Base-by-base conservation (phyloP, 2,888 invertebrate genomes). In the Halictus quadricinctus region DNA sequence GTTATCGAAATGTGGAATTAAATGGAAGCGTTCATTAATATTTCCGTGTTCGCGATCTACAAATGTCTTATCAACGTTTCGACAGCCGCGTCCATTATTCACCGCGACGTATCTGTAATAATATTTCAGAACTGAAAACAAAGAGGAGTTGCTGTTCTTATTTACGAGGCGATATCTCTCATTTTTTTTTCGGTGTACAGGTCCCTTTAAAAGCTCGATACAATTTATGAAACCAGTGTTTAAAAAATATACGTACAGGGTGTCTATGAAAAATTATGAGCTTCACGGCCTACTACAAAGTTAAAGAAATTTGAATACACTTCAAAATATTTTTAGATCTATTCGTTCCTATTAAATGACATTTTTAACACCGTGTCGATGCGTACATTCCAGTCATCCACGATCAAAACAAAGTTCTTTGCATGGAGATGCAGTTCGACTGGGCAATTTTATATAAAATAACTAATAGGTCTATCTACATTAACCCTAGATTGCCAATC, bases 81-180 rank as follows among this genome's bases (percentile, higher is more conserved):
- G 18, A 41, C 69, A 69, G 36, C 64, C 10, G 64, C 29, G n/a
- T 29, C 64, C 64, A 64, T 64, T 64, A 29, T 3, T 36, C 29
- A 7, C 15, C 64, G 21, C 54, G 25, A 25, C 25, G 36, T 21
- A n/a, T 70, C 41, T 43, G 21, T 43, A 70, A 70, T 70, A 70
- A 70, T 70, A 70, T 43, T 43, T 70, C 43, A 43, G 43, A 43
- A 70, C 43, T n/a, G 13, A 43, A n/a, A n/a, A 43, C 70, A n/a
- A 43, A 43, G n/a, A n/a, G 29, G 64, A 8, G 18, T 64, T 18
- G 64, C 64, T 36, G 64, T 25, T 64, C 36, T 64, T 64, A 29
- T 64, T 64, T 64, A 64, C 64, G 64, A 29, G 64, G 7, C 18
- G 64, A 64, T 64, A 64, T 64, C 64, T 64, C 64, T 29, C 64